Conservation (phyloP, 2,888 invertebrate genomes). For the Drosophila mulleri region DNA sequence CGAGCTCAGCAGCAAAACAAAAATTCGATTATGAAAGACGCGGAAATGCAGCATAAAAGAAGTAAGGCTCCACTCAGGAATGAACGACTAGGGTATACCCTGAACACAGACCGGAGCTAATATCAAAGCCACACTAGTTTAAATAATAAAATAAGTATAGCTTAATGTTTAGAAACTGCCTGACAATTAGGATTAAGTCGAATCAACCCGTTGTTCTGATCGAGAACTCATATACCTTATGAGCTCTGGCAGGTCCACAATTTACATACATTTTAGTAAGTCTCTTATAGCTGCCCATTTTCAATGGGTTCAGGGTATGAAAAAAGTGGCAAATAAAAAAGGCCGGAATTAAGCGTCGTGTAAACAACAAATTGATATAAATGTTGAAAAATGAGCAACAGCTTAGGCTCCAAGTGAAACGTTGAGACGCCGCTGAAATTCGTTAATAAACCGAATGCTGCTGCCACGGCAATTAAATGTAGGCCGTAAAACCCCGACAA, state of each 20-base stretch:
- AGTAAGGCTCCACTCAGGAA: neutral
- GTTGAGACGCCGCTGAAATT: slow-evolving; percentile 29
- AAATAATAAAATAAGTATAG: no score
- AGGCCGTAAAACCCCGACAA: slow-evolving; percentile 19
- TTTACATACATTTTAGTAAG: neutral
- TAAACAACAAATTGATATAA: slow-evolving; percentile 62
- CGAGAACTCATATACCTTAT: neutral
- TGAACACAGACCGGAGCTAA: neutral
- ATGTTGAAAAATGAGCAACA: slow-evolving; percentile 28
- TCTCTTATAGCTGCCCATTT: neutral
- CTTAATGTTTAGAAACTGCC: no score
- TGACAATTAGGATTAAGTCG: no score
- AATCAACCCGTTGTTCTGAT: no score
- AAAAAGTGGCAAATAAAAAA: neutral
- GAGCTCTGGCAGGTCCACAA: no score
- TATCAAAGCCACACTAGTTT: no score
- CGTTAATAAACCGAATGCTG: slow-evolving; percentile 56
- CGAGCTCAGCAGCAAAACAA: slow-evolving; percentile 39
- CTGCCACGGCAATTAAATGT: slow-evolving; percentile 62
- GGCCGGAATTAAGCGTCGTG: slow-evolving; percentile 40
- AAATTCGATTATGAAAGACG: slow-evolving; percentile 66
- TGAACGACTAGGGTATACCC: neutral
- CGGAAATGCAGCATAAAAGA: slow-evolving; percentile 33
- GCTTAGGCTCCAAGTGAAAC: slow-evolving; percentile 3
- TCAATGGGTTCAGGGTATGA: neutral